These are phyloP conservation scores for Tipula confusa DNA, from an alignment of 2,888 invertebrate genomes.

Conservation along the genomic window DNA sequence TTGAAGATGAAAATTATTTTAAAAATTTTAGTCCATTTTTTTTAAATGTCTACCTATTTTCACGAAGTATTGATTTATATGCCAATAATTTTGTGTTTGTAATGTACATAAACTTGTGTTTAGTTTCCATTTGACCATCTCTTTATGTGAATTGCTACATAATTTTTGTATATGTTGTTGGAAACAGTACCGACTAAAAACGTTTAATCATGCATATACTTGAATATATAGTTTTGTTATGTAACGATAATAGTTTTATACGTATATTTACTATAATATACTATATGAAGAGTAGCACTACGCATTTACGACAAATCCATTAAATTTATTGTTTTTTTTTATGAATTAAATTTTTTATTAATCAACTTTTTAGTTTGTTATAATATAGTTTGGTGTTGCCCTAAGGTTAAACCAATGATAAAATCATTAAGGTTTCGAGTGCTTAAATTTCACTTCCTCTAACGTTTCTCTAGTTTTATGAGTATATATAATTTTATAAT, in stretches of 20 bases:
- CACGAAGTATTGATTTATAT: no score
- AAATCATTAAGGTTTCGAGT: neutral
- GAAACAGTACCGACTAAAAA: neutral
- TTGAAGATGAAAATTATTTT: no score
- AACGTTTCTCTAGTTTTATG: no score
- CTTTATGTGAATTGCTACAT: neutral
- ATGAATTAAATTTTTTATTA: neutral
- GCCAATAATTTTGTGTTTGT: no score
- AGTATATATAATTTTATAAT: no score
- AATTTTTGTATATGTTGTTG: neutral
- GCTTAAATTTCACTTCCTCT: neutral
- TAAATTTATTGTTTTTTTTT: neutral
- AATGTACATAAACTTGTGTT: neutral
- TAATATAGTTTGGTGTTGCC: neutral
- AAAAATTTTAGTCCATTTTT: no score
- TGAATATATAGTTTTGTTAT: neutral
- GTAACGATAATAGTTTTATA: neutral
- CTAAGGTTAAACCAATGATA: neutral
- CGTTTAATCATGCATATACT: neutral
- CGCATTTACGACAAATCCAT: neutral
- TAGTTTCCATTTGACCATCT: neutral
- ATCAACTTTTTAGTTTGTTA: neutral
- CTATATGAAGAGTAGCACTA: neutral
- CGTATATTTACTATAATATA: neutral
- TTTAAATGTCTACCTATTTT: no score